Conservation (phyloP, 2,113 vertebrate species). For the Chunga burmeisteri region DNA sequence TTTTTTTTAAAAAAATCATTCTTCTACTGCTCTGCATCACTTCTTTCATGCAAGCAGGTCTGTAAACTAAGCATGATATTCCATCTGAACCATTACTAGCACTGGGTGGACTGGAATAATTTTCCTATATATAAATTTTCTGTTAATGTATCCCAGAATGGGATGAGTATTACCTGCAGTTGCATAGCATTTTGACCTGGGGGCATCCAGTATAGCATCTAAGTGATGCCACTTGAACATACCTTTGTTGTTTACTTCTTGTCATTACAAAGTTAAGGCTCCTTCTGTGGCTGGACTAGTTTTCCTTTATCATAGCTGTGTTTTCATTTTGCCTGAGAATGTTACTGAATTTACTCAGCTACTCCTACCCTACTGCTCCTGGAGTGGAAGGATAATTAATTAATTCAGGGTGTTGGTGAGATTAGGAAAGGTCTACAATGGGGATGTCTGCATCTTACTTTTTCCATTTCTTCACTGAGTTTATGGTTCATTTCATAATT, state of each 20-base stretch:
- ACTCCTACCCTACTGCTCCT: not conserved
- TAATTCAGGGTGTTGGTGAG: not conserved
- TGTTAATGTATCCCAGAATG: not conserved
- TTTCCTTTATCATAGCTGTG: not conserved
- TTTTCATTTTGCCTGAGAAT: not conserved
- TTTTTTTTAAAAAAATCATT: not conserved
- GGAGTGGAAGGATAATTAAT: not conserved
- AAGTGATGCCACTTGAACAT: not conserved
- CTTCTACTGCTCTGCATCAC: not conserved
- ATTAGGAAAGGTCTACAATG: not conserved
- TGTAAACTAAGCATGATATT: not conserved
- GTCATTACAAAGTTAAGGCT: not conserved
- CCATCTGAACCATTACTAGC: not conserved
- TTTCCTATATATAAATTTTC: not conserved
- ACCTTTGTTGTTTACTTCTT: not conserved
- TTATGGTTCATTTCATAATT: not conserved
- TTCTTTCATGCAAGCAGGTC: not conserved
- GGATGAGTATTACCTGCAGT: not conserved
- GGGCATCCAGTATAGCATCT: not conserved
- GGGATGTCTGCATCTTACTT: not conserved
- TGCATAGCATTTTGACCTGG: not conserved
- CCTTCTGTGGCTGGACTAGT: not conserved
- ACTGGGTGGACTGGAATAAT: not conserved
- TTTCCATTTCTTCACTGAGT: not conserved
- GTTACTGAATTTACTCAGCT: not conserved